phyloP scores from a whole-genome alignment of 2,797 vertebrate genomes.

The Coendou prehensilis region DNA sequence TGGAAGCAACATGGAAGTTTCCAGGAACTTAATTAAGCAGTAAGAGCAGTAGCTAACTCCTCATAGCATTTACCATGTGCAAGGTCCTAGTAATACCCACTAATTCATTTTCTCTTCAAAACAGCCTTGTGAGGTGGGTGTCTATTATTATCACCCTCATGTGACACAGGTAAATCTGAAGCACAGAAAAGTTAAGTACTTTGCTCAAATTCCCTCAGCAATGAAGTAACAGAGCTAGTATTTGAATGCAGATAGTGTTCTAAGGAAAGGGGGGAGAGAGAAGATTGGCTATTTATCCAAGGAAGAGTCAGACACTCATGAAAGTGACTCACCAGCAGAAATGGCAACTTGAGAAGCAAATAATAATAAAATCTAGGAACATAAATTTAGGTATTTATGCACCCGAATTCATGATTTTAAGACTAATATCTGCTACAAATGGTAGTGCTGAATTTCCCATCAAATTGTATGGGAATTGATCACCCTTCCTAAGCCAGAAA shows the following conservation, averaged over 20 bases:
- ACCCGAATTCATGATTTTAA: neutral
- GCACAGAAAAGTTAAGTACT: neutral
- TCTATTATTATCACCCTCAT: neutral
- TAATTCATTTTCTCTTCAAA: neutral
- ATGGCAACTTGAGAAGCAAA: neutral
- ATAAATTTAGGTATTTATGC: neutral
- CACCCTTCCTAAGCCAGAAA: no score
- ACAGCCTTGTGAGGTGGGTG: neutral
- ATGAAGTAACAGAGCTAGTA: neutral
- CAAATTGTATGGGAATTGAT: neutral
- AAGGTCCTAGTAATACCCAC: neutral
- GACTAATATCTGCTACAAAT: neutral
- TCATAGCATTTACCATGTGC: neutral
- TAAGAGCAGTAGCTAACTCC: neutral
- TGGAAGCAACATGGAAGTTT: neutral
- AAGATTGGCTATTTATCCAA: neutral
- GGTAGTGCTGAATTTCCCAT: neutral
- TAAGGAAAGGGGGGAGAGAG: neutral
- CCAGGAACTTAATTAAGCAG: neutral
- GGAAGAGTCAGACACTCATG: neutral
- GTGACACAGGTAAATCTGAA: neutral
- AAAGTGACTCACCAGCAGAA: neutral
- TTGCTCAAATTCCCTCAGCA: neutral
- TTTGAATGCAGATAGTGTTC: neutral
- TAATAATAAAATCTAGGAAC: neutral